Evolutionary conservation across 2,797 vertebrate genomes (phyloP).

Genomic region (Schizothorax lantsangensis): DNA sequence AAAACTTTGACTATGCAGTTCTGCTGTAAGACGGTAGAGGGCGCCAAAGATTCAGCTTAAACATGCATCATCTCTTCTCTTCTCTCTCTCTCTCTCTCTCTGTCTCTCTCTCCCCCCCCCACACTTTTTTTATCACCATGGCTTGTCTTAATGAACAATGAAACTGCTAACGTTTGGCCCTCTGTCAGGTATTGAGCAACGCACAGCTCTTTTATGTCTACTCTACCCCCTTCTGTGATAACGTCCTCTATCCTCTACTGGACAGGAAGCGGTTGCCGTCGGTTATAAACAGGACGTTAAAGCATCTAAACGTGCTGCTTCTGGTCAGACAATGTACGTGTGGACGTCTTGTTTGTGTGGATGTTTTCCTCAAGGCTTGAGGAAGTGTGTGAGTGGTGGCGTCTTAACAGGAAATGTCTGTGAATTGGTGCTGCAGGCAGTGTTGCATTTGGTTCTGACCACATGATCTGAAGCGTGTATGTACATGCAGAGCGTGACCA

Average conservation of each 20-base stretch:
- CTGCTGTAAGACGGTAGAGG: not conserved
- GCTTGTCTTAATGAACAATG: slow-evolving; percentile 5
- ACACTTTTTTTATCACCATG: not conserved
- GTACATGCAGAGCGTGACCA: not conserved
- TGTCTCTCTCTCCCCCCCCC: not conserved
- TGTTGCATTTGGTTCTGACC: not conserved
- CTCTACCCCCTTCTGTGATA: slow-evolving; percentile 24
- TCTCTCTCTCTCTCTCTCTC: not conserved
- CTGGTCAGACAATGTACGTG: not conserved
- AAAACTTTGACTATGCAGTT: not conserved
- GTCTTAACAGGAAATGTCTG: slow-evolving; percentile 29
- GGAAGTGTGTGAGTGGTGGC: slow-evolving; percentile 22
- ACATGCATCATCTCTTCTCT: no score
- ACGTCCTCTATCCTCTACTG: slow-evolving; percentile 11
- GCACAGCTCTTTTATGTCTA: slow-evolving; percentile 27
- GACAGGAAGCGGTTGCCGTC: slow-evolving; percentile 32
- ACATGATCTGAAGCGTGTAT: not conserved
- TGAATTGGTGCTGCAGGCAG: not conserved
- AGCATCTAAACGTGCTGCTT: slow-evolving; percentile 5
- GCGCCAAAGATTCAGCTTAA: not conserved
- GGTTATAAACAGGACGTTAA: slow-evolving; percentile 40
- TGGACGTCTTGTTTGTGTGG: slow-evolving; percentile 43
- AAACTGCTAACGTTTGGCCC: not conserved
- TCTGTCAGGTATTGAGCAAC: slow-evolving; percentile 2
- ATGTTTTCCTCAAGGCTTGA: slow-evolving; percentile 59